These are phyloP conservation scores for Nephrotoma guestfalica DNA, from an alignment of 2,888 invertebrate genomes.

Conservation along the genomic window DNA sequence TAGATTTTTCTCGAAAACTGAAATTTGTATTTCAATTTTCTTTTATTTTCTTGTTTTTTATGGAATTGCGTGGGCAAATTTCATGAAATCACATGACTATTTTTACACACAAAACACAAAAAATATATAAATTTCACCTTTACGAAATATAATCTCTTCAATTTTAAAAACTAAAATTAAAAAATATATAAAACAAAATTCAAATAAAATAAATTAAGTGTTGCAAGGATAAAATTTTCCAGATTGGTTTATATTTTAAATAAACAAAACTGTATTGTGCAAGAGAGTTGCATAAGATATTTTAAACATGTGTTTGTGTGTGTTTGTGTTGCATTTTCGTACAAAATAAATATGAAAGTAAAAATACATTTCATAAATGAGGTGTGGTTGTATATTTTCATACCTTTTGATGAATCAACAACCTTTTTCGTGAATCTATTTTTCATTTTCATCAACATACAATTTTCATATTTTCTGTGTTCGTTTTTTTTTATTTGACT, in stretches of 20 bases:
- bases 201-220: background rate
- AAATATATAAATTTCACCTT: background rate
- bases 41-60: background rate
- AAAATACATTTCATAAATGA: background rate
- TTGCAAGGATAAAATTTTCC: background rate
- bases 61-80: background rate
- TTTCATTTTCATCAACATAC: background rate
- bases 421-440: background rate
- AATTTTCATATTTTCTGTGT: background rate
- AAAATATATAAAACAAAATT: background rate
- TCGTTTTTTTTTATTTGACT: background rate
- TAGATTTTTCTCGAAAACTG: background rate
- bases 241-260: background rate
- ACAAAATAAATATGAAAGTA: background rate
- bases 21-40: background rate
- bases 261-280: background rate
- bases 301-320: background rate
- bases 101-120: background rate
- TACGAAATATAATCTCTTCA: background rate
- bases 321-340: background rate
- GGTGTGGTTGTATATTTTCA: background rate
- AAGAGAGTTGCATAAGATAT: background rate
- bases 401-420: background rate
- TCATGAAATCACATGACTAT: background rate
- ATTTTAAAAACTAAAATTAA: background rate